Percentiles rank a stretch among this genome's conserved stretches.
These are phyloP conservation scores for Cryptocheilus praepositus DNA, from an alignment of 2,888 invertebrate genomes.

Conservation along the genomic window DNA sequence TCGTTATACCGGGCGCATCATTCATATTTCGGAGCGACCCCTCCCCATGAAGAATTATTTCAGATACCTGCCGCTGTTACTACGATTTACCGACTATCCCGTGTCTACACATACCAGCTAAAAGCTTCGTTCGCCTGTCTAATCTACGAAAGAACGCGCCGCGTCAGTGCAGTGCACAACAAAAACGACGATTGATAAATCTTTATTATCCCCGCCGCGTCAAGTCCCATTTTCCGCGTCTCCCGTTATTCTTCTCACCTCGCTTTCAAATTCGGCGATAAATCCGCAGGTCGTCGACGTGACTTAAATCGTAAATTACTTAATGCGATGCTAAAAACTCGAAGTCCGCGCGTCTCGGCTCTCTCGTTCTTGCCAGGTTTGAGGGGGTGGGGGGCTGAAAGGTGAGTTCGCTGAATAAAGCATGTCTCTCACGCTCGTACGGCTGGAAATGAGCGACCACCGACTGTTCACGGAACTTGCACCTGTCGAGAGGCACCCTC, in stretches of 20 bases:
- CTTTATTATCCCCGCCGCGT: not conserved
- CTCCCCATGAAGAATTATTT: no score
- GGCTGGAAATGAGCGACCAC: slow-evolving; percentile 42
- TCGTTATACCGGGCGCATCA: no score
- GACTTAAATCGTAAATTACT: slow-evolving; percentile 1
- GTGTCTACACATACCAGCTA: no score
- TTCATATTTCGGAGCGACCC: no score
- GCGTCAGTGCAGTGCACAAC: no score
- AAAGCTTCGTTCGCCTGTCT: no score
- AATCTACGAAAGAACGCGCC: no score
- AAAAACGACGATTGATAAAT: not conserved
- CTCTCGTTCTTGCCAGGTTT: not conserved
- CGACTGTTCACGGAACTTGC: slow-evolving; percentile 52
- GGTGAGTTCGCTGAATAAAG: slow-evolving; percentile 20
- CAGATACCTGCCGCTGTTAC: no score
- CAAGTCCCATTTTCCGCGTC: not conserved
- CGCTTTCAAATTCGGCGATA: not conserved
- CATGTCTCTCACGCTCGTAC: slow-evolving; percentile 7
- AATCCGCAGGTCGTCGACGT: slow-evolving; percentile 1
- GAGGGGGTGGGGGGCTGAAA: not conserved
- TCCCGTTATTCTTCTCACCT: not conserved
- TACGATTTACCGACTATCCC: no score
- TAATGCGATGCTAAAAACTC: not conserved
- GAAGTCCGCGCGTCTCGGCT: not conserved
- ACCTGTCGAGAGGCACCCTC: slow-evolving; percentile 51